Evolutionary conservation across 2,113 vertebrate species (phyloP), one percentile per base, ranked within the genome.

Genomic region (Actenoides lindsayi): DNA sequence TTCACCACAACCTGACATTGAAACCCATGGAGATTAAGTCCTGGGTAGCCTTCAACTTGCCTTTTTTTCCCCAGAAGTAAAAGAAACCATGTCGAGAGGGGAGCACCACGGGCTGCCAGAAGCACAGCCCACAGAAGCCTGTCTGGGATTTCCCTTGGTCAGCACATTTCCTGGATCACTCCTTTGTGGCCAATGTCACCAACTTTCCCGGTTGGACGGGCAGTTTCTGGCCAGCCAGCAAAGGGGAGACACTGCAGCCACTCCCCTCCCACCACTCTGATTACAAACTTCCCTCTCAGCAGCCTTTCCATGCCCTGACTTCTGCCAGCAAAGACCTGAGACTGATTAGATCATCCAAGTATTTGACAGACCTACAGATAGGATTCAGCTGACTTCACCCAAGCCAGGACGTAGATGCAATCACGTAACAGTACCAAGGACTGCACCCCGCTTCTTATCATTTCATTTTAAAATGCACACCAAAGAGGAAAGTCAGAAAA

Each of bases 31-130:
- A 89, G 39, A 46, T 20, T 39, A 63, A 60, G 8, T n/a, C 11
- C 44, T 46, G 12, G 15, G 48, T 2, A 2, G 64, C 14, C 23
- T 10, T 51, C 33, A 90, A 25, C n/a, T 54, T 28, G 13, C 42
- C 42, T 48, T 70, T 51, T 51, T 70, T 57, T n/a, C 31, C 46
- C 70, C 87, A 25, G 64, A 42, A 53, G 48, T 35, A 37, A 60
- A 74, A 89, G 31, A 14, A 89, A 8, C 48, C 59, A 27, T 2
- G 12, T 42, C 44, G 46, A 28, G 44, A 64, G 7, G 11, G 37
- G 51, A 90, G 83, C 2, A 2, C 10, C 31, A 79, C 0, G 0
- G 27, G n/a, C 1, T 82, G 78, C 59, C 79, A 88, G 62, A 41
- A 71, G 79, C 39, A 67, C 39, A 51, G 14, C 31, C 62, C 60